Base-by-base conservation (phyloP, 2,797 vertebrate species). In the Gymnoscopelus microlampas region DNA sequence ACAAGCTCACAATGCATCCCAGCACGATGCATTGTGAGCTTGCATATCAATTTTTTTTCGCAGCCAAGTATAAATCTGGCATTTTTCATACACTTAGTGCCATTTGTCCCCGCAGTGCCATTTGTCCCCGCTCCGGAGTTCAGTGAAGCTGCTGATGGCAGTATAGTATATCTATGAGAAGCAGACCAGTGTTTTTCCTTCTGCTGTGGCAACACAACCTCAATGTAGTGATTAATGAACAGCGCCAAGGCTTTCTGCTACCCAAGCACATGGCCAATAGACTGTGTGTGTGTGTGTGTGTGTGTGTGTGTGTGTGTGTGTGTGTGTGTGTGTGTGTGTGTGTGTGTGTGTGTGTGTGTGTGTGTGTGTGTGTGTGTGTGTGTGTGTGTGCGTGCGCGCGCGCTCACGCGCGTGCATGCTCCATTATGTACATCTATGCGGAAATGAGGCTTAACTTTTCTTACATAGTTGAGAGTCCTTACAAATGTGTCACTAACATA, bases 121-220 rank as follows among this genome's bases (percentile, higher is more conserved):
- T 61, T 73, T 81, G 66, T 66, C 53, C 13, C 65, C 53, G 77
- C 73, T 76, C 61, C 56, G 77, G 67, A 61, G 80, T 67, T 32
- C n/a, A 24, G 58, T 62, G 68, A 72, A 76, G 88, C 89, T 89
- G 53, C 53, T 55, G 53, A 55, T 23, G 53, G 87, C 82, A 89
- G 59, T 88, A 83, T 77, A 85, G 85, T 83, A 76, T 85, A 86
- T 88, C 85, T 83, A 66, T 85, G 78, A 77, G 85, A 79, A 83
- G 79, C 73, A 78, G 76, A 80, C n/a, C 83, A 84, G 87, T 85
- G 76, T 85, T 88, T 87, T 80, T 60, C 69, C 88, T 91, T 87
- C 84, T 90, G 89, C 89, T 88, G 89, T 88, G 80, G 74, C 88
- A 89, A 90, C 87, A 87, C 85, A 90, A 87, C 81, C 82, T 86